Evolutionary conservation across 2,113 vertebrate genomes (phyloP).

Genomic region (Nematolebias whitei): DNA sequence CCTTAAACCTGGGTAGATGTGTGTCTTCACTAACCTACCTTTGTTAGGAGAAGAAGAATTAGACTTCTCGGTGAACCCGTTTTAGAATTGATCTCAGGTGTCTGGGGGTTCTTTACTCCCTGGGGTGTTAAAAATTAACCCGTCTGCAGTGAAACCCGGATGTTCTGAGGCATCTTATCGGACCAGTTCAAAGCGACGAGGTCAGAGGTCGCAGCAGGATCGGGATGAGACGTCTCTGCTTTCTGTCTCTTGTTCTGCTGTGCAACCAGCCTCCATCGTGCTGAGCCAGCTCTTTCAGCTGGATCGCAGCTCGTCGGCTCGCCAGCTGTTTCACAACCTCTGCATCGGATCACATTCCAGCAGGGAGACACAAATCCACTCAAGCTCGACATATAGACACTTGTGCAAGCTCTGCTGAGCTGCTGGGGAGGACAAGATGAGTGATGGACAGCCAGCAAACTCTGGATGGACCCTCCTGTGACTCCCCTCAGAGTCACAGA

Average conservation of each 20-base stretch:
- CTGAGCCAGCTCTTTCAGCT: slow-evolving; percentile 37
- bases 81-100: too few species aligned
- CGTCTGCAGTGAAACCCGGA: too few species aligned
- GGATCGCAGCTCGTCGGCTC: slow-evolving; percentile 4
- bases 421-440: slow-evolving; percentile 44
- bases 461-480: slow-evolving; percentile 7
- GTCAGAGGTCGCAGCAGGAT: neutral
- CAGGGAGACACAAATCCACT: slow-evolving; percentile 42
- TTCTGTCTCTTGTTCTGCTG: neutral
- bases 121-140: too few species aligned
- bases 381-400: slow-evolving; percentile 29
- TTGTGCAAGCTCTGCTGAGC: slow-evolving; percentile 40
- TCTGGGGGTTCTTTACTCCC: too few species aligned
- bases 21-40: too few species aligned
- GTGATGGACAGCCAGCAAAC: slow-evolving; percentile 36
- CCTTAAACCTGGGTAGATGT: too few species aligned
- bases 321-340: slow-evolving; percentile 51
- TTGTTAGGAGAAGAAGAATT: too few species aligned
- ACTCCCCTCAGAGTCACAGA: neutral
- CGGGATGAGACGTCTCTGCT: neutral
- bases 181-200: neutral
- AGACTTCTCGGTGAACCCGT: too few species aligned
- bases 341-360: slow-evolving; percentile 23
- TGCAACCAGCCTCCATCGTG: neutral
- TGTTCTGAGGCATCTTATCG: too few species aligned